These are phyloP conservation scores for Melanogrammus aeglefinus DNA, from an alignment of 2,797 vertebrate species.

Conservation along the genomic window DNA sequence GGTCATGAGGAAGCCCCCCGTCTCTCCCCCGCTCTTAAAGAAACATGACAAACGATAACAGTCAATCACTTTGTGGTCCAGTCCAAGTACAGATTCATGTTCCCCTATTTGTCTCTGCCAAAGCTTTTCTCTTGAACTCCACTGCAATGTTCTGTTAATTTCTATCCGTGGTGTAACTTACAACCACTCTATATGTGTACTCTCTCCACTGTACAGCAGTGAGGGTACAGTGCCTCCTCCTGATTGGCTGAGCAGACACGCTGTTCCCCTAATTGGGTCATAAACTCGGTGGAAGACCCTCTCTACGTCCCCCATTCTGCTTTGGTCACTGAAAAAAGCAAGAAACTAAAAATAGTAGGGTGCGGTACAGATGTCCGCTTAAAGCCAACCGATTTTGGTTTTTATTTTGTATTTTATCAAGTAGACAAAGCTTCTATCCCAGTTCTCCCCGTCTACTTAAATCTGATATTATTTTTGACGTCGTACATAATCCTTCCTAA, in stretches of 20 bases:
- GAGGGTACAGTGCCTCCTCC: constrained; percentile 56
- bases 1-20: constrained; percentile 34
- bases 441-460: too few relatives aligned
- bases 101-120: constrained; percentile 78
- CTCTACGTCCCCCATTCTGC: constrained; percentile 63
- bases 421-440: too few relatives aligned
- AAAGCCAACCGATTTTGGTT: constrained; percentile 86
- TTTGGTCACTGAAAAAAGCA: constrained; percentile 81
- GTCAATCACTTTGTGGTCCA: constrained; percentile 74
- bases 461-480: too few relatives aligned
- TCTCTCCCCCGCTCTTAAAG: constrained; percentile 11
- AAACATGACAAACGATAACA: constrained; percentile 59
- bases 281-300: constrained; percentile 39
- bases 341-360: constrained; percentile 68
- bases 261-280: constrained; percentile 72
- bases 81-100: constrained; percentile 61
- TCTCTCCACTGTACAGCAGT: background rate
- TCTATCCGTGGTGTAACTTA: too few relatives aligned
- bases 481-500: too few relatives aligned
- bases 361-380: constrained; percentile 59
- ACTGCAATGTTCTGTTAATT: background rate
- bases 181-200: too few relatives aligned
- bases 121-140: constrained; percentile 60
- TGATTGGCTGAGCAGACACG: constrained; percentile 64
- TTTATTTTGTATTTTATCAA: constrained; percentile 3